Evolutionary conservation across 2,888 invertebrate species (phyloP), one percentile per base, ranked within the genome.

Genomic region (Chorisops tibialis): DNA sequence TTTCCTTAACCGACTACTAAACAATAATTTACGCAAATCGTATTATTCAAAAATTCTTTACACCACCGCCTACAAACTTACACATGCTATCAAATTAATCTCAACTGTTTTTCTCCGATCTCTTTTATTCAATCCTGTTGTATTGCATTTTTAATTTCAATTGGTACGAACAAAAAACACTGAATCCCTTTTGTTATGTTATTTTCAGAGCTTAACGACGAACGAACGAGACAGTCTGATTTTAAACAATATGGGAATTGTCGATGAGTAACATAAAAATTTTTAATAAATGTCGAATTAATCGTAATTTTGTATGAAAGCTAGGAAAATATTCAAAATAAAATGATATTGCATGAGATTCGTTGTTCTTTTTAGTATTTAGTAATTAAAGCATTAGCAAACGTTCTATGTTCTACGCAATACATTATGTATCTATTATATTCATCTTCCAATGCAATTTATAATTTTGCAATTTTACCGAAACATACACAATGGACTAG

Each of bases 1-100:
- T 82, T 73, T 56, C 72, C 74, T 59, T 74, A 72, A 59, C n/a
- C 19, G 24, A 22, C 19, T 9, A 51, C 37, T 16, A n/a, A 19
- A 39, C 18, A 3, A 54, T 14, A n/a, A n/a, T n/a, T n/a, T n/a
- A n/a, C n/a, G n/a, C n/a, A n/a, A 9, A 37, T 9, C 37, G 11
- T 37, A 11, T 11, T 6, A 37, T 37, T 37, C 37, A 11, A 37
- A 6, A 37, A 37, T 39, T 41, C 6, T 41, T 2, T 41, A 41
- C 41, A 41, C n/a, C 6, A 11, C 16, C 11, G 37, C 37, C 11
- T 37, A 6, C 16, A 14, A 14, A 41, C 14, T 41, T 12, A 16
- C n/a, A 39, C 39, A 41, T 14, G 6, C 12, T 41, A n/a, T 41
- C 6, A 41, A 11, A 11, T 41, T 14, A 41, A 41, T 45, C 18